Conservation (phyloP, 1,140 invertebrate genomes). For the Tachypleus tridentatus region DNA sequence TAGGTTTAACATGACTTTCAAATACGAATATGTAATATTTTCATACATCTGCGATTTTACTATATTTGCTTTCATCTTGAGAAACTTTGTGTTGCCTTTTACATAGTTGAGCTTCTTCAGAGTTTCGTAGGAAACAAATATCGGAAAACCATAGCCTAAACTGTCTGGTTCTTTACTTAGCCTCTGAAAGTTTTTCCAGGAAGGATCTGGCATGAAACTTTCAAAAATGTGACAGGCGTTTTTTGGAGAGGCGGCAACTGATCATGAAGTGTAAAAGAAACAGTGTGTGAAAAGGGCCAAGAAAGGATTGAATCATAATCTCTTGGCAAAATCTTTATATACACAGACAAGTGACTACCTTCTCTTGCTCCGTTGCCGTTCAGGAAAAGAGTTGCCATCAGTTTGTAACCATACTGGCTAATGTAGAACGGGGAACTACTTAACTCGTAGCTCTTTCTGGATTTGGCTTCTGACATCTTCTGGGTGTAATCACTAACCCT, state of each 20-base stretch:
- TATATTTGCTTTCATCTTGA: constrained; percentile 86
- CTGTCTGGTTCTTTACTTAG: constrained; percentile 77
- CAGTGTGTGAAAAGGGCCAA: constrained; percentile 87
- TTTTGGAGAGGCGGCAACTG: constrained; percentile 54
- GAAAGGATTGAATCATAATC: constrained; percentile 85
- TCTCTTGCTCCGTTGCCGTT: constrained; percentile 91
- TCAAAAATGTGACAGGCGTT: constrained; percentile 73
- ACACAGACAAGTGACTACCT: constrained; percentile 78
- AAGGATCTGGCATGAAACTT: constrained; percentile 83
- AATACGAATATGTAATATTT: neutral
- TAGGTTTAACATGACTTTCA: too few relatives aligned
- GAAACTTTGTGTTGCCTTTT: constrained; percentile 78
- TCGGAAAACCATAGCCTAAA: constrained; percentile 81
- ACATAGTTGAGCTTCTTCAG: constrained; percentile 79
- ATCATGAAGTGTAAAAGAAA: constrained; percentile 86
- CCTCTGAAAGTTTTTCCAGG: constrained; percentile 89
- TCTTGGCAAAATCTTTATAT: constrained; percentile 84
- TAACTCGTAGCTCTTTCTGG: constrained; percentile 77
- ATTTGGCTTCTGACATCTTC: constrained; percentile 74
- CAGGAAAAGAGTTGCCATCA: constrained; percentile 80
- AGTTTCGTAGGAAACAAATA: constrained; percentile 85
- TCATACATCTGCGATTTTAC: constrained; percentile 81
- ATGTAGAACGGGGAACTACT: constrained; percentile 85
- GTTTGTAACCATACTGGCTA: constrained; percentile 87
- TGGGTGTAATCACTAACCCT: constrained; percentile 72